Evolutionary conservation across 1,140 invertebrate genomes (phyloP).

Genomic region (Drosophila tristis): DNA sequence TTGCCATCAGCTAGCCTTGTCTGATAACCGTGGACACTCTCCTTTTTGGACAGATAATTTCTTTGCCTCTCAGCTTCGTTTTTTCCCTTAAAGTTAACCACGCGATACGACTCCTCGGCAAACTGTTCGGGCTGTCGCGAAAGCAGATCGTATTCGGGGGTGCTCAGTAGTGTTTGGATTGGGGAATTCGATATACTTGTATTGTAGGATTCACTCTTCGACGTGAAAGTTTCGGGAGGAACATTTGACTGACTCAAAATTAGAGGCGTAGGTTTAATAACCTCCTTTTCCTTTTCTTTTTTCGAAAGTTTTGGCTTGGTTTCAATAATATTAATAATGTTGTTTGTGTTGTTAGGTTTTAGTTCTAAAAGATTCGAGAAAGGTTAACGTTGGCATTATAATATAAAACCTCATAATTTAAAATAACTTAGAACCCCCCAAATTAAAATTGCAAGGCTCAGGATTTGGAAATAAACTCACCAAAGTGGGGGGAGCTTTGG

Average conservation of each 20-base stretch:
- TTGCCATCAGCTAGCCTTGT: conserved; percentile 45
- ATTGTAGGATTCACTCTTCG: conserved; percentile 27
- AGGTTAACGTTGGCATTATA: neutral
- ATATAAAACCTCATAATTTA: neutral
- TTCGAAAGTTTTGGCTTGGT: conserved; percentile 52
- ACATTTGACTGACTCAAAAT: conserved; percentile 36
- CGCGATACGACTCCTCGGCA: conserved; percentile 90
- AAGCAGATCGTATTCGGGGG: conserved; percentile 93
- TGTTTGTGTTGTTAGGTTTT: conserved; percentile 35
- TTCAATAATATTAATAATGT: conserved; percentile 64
- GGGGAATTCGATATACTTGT: conserved; percentile 43
- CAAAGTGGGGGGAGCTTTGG: conserved; percentile 74
- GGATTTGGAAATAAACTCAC: conserved; percentile 47
- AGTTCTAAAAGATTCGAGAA: conserved; percentile 33
- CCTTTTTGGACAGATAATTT: conserved; percentile 49
- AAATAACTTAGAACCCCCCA: neutral
- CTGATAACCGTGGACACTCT: conserved; percentile 64
- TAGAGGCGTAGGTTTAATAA: conserved; percentile 63
- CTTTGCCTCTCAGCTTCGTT: conserved; percentile 48
- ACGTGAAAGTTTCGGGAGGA: conserved; percentile 31
- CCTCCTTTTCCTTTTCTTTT: conserved; percentile 48
- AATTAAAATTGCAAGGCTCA: neutral
- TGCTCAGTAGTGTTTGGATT: conserved; percentile 58
- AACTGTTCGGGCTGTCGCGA: conserved; percentile 92
- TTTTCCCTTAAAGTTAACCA: conserved; percentile 85